phyloP scores from a whole-genome alignment of 2,113 vertebrate species.

The Pseudolaguvia tuberculata region DNA sequence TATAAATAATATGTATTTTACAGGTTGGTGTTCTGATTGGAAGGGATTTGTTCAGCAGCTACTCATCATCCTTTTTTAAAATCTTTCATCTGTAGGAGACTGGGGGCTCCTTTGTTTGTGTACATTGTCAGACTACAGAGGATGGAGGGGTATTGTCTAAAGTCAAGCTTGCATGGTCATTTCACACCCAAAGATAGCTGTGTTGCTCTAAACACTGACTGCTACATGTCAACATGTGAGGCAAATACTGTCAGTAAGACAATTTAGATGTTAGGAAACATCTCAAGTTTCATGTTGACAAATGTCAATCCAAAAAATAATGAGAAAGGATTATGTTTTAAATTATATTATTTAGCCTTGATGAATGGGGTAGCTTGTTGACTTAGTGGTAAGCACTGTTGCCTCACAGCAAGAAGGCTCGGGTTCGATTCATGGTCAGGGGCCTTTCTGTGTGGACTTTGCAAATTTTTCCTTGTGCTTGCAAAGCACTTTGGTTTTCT shows the following conservation, averaged over 20 bases:
- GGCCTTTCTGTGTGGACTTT: too few species aligned
- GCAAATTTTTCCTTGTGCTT: too few species aligned
- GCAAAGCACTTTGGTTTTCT: too few species aligned
- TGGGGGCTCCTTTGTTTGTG: conserved; percentile 36
- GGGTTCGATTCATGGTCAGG: too few species aligned
- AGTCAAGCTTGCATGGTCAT: conserved; percentile 73
- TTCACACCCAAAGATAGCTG: conserved; percentile 72
- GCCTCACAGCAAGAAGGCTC: too few species aligned
- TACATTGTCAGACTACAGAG: conserved; percentile 18
- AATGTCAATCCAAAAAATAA: too few species aligned
- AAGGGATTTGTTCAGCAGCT: conserved; percentile 1
- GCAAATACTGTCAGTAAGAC: conserved; percentile 76
- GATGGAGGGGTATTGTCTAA: conserved; percentile 13
- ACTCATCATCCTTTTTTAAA: neutral
- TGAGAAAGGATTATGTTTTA: too few species aligned
- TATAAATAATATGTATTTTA: conserved; percentile 4
- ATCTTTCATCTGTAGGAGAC: conserved; percentile 9
- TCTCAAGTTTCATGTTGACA: conserved; percentile 44
- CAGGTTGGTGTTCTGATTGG: neutral
- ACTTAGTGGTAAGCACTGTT: too few species aligned
- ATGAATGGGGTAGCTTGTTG: too few species aligned
- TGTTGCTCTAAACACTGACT: conserved; percentile 76
- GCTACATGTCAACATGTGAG: conserved; percentile 74
- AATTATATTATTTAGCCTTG: too few species aligned
- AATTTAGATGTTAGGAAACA: conserved; percentile 66